phyloP scores from a whole-genome alignment of 1,140 invertebrate genomes.

The Rhopalosiphum padi region DNA sequence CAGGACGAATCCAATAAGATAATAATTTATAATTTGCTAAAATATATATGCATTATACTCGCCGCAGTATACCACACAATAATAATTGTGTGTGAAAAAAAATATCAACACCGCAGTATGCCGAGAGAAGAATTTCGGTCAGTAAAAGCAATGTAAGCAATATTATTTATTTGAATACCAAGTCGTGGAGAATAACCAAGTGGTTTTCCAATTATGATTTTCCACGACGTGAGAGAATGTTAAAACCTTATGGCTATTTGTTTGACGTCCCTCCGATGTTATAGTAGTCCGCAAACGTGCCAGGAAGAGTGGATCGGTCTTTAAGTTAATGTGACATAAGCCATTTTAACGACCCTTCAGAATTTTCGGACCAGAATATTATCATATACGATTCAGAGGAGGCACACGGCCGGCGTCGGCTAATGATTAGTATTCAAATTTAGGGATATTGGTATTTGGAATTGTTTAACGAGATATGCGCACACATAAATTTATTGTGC shows the following conservation, averaged over 20 bases:
- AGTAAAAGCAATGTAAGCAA: background rate
- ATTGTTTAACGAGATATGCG: background rate
- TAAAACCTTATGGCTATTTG: conserved; percentile 3
- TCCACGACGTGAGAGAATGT: conserved; percentile 5
- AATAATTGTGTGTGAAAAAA: background rate
- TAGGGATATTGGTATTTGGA: background rate
- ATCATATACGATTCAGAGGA: background rate
- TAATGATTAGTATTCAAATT: conserved; percentile 28
- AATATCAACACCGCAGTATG: background rate
- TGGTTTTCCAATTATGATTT: background rate
- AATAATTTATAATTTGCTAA: background rate
- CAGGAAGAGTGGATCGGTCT: background rate
- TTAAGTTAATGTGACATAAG: conserved; percentile 28
- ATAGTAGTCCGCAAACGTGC: background rate
- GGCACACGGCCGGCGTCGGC: background rate
- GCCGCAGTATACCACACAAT: background rate
- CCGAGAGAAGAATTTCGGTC: background rate
- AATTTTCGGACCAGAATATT: background rate
- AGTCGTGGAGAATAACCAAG: background rate
- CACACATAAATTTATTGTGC: background rate
- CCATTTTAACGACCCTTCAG: conserved; percentile 19
- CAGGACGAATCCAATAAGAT: background rate
- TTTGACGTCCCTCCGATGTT: background rate
- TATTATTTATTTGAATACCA: background rate
- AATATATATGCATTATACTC: background rate